These are phyloP conservation scores for Vipera latastei DNA, from an alignment of 2,797 vertebrate species.

Conservation along the genomic window DNA sequence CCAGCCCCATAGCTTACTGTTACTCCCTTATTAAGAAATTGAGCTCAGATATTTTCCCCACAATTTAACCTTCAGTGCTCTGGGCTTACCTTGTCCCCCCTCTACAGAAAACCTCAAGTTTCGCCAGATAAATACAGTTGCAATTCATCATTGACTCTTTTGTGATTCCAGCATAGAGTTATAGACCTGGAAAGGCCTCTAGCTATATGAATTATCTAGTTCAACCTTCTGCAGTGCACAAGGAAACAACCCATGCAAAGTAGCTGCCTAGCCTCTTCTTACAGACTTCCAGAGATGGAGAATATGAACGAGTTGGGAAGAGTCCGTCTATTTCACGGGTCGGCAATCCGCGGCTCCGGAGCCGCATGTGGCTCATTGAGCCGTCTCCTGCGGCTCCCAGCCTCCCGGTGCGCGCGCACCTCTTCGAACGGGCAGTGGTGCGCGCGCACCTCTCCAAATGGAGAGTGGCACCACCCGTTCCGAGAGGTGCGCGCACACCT, in stretches of 20 bases:
- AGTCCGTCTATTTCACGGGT: neutral
- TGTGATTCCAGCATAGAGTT: neutral
- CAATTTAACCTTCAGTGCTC: neutral
- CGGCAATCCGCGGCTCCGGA: no score
- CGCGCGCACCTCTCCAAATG: no score
- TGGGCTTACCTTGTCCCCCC: neutral
- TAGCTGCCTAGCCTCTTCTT: neutral
- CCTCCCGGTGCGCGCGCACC: no score
- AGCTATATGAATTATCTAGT: neutral
- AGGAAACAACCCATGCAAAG: neutral
- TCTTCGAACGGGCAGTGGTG: no score
- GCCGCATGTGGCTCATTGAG: no score
- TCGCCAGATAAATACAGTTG: neutral
- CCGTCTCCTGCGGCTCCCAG: no score
- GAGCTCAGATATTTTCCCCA: neutral
- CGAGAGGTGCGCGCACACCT: no score
- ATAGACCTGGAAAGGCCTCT: neutral
- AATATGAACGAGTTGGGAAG: neutral
- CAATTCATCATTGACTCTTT: neutral
- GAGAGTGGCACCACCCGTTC: no score
- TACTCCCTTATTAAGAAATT: neutral
- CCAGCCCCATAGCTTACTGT: neutral
- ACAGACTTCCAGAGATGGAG: neutral
- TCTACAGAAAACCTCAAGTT: neutral
- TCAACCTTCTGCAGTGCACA: neutral